These are phyloP conservation scores for Leptinotarsa lineolata DNA, from an alignment of 1,140 invertebrate genomes.

Conservation along the genomic window DNA sequence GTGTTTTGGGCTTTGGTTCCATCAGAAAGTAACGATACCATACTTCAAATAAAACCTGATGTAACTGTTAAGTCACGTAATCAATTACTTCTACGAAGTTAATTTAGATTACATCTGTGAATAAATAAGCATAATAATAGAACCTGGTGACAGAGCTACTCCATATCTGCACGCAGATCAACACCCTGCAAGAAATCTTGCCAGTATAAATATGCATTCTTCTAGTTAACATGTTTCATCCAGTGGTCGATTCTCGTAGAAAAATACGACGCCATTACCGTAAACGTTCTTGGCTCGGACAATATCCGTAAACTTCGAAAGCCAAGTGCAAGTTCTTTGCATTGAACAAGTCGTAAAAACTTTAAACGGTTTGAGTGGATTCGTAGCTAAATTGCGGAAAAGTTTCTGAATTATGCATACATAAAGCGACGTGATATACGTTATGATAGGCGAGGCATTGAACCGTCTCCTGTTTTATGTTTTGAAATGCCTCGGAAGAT, in stretches of 20 bases:
- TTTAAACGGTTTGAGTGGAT: not conserved
- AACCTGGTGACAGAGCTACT: too few relatives aligned
- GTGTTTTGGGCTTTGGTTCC: too few relatives aligned
- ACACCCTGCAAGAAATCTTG: too few relatives aligned
- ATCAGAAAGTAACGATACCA: too few relatives aligned
- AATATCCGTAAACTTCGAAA: slow-evolving; percentile 14
- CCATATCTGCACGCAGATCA: too few relatives aligned
- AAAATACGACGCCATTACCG: not conserved
- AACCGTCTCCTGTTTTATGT: slow-evolving; percentile 9
- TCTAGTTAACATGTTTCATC: not conserved
- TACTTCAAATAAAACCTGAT: too few relatives aligned
- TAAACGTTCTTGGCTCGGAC: slow-evolving; percentile 12
- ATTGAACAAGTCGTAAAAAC: slow-evolving; percentile 17
- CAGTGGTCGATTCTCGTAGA: not conserved
- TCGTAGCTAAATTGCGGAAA: slow-evolving; percentile 14
- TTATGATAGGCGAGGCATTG: slow-evolving; percentile 8
- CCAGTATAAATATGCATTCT: too few relatives aligned
- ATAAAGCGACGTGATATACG: slow-evolving; percentile 10
- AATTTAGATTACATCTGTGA: too few relatives aligned
- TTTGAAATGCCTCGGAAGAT: not conserved
- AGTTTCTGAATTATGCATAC: slow-evolving; percentile 19
- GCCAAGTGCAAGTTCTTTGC: slow-evolving; percentile 17
- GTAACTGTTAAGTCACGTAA: too few relatives aligned
- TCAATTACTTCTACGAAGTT: too few relatives aligned
- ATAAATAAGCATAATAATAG: too few relatives aligned